Evolutionary conservation across 2,113 vertebrate genomes (phyloP).

Genomic region (Mirza zaza): DNA sequence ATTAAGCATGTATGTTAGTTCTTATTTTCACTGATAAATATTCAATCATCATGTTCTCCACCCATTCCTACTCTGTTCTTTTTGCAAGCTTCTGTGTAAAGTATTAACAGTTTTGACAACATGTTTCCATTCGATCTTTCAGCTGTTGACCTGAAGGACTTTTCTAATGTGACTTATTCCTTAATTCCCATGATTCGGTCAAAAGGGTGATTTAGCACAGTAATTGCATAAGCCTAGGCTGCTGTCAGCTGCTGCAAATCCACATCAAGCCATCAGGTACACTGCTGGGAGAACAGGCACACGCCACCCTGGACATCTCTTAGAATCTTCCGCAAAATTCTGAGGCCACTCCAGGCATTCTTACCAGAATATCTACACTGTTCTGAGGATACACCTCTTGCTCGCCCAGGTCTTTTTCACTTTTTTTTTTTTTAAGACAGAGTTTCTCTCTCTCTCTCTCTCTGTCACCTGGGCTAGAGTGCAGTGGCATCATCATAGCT

Average conservation of each 20-base stretch:
- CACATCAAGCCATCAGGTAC: background rate
- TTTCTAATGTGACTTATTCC: background rate
- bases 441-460: no score
- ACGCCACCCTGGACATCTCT: background rate
- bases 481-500: no score
- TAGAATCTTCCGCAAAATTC: background rate
- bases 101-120: background rate
- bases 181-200: background rate
- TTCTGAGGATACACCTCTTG: background rate
- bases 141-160: background rate
- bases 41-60: background rate
- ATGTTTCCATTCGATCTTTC: background rate
- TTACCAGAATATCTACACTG: background rate
- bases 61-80: background rate
- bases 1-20: background rate
- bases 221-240: background rate
- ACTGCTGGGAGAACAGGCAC: background rate
- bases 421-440: background rate
- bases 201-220: background rate
- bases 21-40: background rate
- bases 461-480: no score
- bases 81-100: slow-evolving; percentile 24
- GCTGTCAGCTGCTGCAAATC: background rate
- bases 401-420: background rate
- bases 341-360: background rate